Evolutionary conservation across 1,140 invertebrate genomes (phyloP), one percentile per base, ranked within the genome.

Genomic region (Oreohelix idahoensis): DNA sequence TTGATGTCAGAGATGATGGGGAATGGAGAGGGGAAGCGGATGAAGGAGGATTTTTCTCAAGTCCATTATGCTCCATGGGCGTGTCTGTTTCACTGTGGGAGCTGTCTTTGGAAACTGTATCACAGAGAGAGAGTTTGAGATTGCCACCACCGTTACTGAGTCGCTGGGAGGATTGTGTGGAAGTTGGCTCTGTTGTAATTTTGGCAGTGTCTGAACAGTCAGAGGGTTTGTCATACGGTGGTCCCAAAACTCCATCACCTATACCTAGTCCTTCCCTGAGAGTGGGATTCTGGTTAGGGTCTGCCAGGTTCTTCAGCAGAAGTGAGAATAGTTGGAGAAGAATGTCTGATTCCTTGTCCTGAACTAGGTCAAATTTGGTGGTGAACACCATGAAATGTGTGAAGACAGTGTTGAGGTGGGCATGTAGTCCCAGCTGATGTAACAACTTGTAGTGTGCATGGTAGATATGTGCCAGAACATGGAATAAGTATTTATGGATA

Each of bases 391-490:
- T 97, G 91, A 99, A 95, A 94, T 99, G 98, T 92, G 96, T 96
- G 94, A 99, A 99, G 83, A 98, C 96, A 93, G 97, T 96, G 94
- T 98, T 98, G 92, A 98, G 95, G 94, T 98, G 97, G 69, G 89
- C 90, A 94, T 98, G 97, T 88, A 99, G 94, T 89, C 96, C 96
- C 91, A 99, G 95, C 88, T 97, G 94, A 89, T 97, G 96, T 89
- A 99, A 95, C 94, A 98, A 97, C 93, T 96, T 95, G 94, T 98
- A 99, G 95, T 99, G 98, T 93, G 96, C 96, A 93, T 98, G 97
- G 94, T 99, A 99, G 91, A 99, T 95, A 94, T 99, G 98, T 91
- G 98, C 97, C 94, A 99, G 94, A 90, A 99, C 97, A 93, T 99
- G 98, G 94, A 98, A 99, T 94, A 99, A 95, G 93, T 98, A 95